Evolutionary conservation across 2,888 invertebrate genomes (phyloP).

Genomic region (Lithophane ornitopus): DNA sequence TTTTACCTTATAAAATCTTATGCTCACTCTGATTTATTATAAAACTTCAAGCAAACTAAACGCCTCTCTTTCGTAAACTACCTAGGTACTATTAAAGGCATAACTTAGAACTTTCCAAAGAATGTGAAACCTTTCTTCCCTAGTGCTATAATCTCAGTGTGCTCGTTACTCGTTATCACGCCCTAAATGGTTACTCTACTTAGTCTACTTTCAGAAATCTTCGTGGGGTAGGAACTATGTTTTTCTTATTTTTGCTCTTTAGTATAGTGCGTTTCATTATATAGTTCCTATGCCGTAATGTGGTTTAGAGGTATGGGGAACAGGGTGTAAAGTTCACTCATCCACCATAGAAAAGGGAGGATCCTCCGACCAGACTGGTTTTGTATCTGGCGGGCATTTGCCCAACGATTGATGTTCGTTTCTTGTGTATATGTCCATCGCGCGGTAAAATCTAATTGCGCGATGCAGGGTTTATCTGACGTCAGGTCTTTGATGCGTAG

Average conservation of each 20-base stretch:
- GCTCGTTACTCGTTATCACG: conserved; percentile 9
- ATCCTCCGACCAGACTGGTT: too few species aligned
- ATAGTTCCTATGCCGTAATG: too few species aligned
- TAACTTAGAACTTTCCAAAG: conserved; percentile 7
- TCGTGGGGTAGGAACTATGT: background rate
- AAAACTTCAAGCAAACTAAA: background rate
- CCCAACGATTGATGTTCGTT: too few species aligned
- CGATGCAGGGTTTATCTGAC: too few species aligned
- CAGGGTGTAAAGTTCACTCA: too few species aligned
- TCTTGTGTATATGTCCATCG: too few species aligned
- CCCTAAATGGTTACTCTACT: conserved; percentile 26
- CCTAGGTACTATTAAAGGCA: conserved; percentile 8
- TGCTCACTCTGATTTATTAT: background rate
- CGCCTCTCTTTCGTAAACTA: conserved; percentile 11
- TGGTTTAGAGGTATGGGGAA: too few species aligned
- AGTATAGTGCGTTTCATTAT: background rate
- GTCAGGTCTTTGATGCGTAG: too few species aligned
- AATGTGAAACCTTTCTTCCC: conserved; percentile 20
- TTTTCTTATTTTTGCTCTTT: background rate
- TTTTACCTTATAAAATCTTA: background rate
- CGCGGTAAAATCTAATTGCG: too few species aligned
- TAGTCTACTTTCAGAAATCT: background rate
- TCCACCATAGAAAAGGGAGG: too few species aligned
- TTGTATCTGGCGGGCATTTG: too few species aligned
- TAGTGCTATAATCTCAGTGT: background rate